Evolutionary conservation across 2,888 invertebrate species (phyloP).

Genomic region (Miltochrista miniata): DNA sequence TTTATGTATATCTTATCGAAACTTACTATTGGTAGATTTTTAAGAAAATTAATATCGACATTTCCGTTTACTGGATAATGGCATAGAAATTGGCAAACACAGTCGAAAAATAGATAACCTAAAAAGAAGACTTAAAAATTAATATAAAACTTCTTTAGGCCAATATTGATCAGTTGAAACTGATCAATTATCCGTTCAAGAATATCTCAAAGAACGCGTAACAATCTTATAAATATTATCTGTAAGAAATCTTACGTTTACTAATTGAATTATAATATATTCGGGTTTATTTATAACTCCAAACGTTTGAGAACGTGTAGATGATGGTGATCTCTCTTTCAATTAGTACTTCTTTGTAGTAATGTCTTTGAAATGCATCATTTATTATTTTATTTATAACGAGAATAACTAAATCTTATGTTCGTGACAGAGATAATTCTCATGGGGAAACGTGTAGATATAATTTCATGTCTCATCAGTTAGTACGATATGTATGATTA

Average conservation of each 20-base stretch:
- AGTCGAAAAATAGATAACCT: no score
- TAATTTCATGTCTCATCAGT: constrained; percentile 27
- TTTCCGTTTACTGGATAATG: no score
- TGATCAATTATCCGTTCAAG: no score
- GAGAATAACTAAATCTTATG: constrained; percentile 24
- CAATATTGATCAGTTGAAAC: no score
- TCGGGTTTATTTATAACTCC: neutral
- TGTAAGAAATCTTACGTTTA: neutral
- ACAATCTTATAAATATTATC: no score
- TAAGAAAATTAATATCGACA: no score
- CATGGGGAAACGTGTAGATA: constrained; percentile 27
- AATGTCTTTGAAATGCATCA: constrained; percentile 19
- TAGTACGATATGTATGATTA: constrained; percentile 28
- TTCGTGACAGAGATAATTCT: constrained; percentile 41
- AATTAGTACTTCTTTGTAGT: constrained; percentile 10
- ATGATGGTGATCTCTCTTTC: neutral
- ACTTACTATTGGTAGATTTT: no score
- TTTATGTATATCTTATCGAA: no score
- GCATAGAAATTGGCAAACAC: no score
- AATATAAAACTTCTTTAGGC: no score
- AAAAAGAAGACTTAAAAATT: no score
- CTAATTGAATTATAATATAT: neutral
- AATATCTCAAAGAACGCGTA: no score
- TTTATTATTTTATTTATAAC: constrained; percentile 2
- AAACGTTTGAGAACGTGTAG: neutral